Conservation (phyloP, 2,888 invertebrate species). For the Copidosoma aretas region DNA sequence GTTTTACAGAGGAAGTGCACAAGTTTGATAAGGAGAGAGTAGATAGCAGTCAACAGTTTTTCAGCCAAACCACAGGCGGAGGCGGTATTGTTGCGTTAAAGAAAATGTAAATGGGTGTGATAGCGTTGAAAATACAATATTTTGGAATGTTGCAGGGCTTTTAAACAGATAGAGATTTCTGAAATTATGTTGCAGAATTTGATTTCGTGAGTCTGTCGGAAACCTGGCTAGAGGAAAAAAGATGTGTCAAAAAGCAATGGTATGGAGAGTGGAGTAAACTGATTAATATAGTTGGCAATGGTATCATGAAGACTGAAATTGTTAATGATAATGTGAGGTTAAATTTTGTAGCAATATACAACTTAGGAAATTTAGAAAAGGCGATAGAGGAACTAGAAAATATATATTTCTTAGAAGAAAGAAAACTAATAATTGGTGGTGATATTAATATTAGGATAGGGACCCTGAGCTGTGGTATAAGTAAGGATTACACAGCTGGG, state of each 20-base stretch:
- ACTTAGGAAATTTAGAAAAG: slow-evolving; percentile 10
- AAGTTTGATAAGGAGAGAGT: too few relatives aligned
- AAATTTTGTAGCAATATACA: slow-evolving; percentile 17
- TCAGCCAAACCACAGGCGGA: too few relatives aligned
- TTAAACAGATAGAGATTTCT: slow-evolving; percentile 1
- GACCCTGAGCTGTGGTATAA: too few relatives aligned
- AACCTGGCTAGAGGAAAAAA: not conserved
- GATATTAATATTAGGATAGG: slow-evolving; percentile 28
- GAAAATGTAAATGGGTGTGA: too few relatives aligned
- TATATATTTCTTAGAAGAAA: slow-evolving; percentile 1
- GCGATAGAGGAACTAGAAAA: slow-evolving; percentile 5
- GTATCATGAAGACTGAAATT: too few relatives aligned
- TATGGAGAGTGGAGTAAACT: too few relatives aligned
- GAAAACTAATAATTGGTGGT: slow-evolving; percentile 5
- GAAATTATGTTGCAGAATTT: not conserved
- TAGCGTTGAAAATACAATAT: not conserved
- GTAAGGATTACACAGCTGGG: not conserved
- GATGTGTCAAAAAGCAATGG: not conserved
- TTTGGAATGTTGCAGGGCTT: not conserved
- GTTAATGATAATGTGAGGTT: not conserved
- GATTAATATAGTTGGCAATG: too few relatives aligned
- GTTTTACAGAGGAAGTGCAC: too few relatives aligned
- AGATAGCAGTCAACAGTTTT: too few relatives aligned
- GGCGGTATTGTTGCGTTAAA: too few relatives aligned
- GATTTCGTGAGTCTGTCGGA: not conserved